A percentile compares a stretch with the other conserved stretches of the same genome.
Evolutionary conservation across 2,797 vertebrate genomes (phyloP).

Genomic region (Phylloscopus collybita): DNA sequence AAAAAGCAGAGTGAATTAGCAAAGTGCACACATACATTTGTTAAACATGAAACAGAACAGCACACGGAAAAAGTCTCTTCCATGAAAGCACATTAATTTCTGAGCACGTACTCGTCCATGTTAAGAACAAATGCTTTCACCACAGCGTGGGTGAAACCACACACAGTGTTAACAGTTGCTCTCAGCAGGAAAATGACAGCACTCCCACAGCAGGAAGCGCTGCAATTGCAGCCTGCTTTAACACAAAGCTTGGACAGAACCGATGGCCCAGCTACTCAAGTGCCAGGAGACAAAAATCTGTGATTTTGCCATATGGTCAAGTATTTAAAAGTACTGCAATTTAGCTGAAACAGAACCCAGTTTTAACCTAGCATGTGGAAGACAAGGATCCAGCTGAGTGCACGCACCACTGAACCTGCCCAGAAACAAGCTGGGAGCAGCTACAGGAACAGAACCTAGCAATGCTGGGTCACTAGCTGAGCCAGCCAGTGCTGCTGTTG

Average conservation of each 20-base stretch:
- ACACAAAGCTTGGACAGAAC: background rate
- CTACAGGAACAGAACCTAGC: background rate
- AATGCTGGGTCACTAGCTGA: too few relatives aligned
- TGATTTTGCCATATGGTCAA: background rate
- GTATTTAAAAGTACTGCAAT: background rate
- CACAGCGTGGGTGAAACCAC: conserved; percentile 52
- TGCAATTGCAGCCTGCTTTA: conserved; percentile 98
- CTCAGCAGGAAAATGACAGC: conserved; percentile 98
- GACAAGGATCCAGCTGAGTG: too few relatives aligned
- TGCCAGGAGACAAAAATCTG: background rate
- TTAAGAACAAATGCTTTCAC: conserved; percentile 69
- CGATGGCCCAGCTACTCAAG: rapidly evolving
- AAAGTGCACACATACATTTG: background rate
- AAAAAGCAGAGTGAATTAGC: conserved; percentile 26
- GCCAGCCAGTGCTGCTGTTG: background rate
- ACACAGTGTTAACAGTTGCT: conserved; percentile 79
- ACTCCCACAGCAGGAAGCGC: conserved; percentile 84
- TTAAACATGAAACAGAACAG: background rate
- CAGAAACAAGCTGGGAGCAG: background rate
- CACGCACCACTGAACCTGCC: rapidly evolving
- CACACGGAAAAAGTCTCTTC: background rate
- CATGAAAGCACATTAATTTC: background rate
- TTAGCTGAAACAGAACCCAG: background rate
- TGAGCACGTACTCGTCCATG: conserved; percentile 63
- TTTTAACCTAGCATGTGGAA: rapidly evolving